These are phyloP conservation scores for Oophaga sylvatica DNA, from an alignment of 2,797 vertebrate species.

Conservation along the genomic window DNA sequence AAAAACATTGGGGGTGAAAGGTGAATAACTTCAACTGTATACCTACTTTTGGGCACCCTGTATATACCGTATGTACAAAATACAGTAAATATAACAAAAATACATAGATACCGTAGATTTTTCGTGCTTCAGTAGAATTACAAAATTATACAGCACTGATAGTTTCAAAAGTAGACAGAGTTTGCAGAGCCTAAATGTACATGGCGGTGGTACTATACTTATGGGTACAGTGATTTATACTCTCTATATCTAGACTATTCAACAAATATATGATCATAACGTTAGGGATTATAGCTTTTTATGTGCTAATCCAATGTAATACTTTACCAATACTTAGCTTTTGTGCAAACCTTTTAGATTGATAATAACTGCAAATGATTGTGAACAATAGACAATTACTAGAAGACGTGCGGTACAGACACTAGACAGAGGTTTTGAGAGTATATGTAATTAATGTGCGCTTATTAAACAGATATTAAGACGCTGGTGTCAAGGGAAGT, in stretches of 20 bases:
- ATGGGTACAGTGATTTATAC: background rate
- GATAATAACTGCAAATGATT: background rate
- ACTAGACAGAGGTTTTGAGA: slow-evolving; percentile 6
- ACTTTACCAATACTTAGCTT: background rate
- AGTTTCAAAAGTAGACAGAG: too few species aligned
- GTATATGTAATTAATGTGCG: slow-evolving; percentile 20
- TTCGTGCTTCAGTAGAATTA: too few species aligned
- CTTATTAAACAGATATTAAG: slow-evolving; percentile 28
- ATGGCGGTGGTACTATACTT: background rate
- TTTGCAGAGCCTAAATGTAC: too few species aligned
- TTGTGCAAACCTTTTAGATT: background rate
- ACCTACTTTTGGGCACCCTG: too few species aligned
- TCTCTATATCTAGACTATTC: background rate
- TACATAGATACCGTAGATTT: too few species aligned
- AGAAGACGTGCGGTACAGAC: background rate
- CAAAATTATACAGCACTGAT: too few species aligned
- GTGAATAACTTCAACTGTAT: too few species aligned
- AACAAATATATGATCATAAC: background rate
- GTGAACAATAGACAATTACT: background rate
- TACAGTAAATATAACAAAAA: too few species aligned
- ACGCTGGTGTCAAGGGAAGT: background rate
- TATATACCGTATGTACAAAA: too few species aligned
- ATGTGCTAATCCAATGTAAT: background rate
- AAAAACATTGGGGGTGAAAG: too few species aligned
- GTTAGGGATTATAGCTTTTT: background rate